Conservation (phyloP, 2,888 invertebrate genomes). For the Neoaliturus tenellus region DNA sequence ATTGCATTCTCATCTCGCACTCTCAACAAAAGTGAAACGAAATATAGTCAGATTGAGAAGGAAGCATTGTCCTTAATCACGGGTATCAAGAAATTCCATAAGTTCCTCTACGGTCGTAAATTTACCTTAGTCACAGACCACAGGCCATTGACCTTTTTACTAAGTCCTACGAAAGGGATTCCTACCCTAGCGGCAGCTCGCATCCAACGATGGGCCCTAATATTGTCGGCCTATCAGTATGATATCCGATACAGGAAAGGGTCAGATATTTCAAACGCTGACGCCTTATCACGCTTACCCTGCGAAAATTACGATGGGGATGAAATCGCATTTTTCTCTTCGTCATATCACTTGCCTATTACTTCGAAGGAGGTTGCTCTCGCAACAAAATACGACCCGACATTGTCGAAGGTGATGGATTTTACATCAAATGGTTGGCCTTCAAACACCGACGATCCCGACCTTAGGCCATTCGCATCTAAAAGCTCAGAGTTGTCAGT, state of each 20-base stretch:
- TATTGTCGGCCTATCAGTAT: neutral
- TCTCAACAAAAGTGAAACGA: constrained; percentile 34
- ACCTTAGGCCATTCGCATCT: neutral
- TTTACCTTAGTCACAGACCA: constrained; percentile 57
- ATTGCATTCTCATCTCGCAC: constrained; percentile 38
- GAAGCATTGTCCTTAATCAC: constrained; percentile 46
- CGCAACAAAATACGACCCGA: neutral
- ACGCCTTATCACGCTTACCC: neutral
- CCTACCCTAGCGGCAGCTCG: constrained; percentile 1
- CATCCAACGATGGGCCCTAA: neutral
- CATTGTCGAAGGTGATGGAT: neutral
- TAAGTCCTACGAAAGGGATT: neutral
- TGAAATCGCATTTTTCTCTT: neutral
- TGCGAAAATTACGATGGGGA: neutral
- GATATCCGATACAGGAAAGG: neutral
- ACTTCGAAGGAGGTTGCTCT: neutral
- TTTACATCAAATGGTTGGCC: neutral
- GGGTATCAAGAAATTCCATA: constrained; percentile 47
- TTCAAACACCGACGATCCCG: neutral
- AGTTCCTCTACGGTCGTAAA: constrained; percentile 48
- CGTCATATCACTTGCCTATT: neutral
- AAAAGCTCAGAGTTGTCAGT: neutral
- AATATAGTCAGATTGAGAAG: constrained; percentile 52
- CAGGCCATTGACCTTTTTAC: neutral
- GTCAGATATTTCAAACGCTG: neutral